Evolutionary conservation across 2,113 vertebrate species (phyloP).

Genomic region (Crotalus viridis): DNA sequence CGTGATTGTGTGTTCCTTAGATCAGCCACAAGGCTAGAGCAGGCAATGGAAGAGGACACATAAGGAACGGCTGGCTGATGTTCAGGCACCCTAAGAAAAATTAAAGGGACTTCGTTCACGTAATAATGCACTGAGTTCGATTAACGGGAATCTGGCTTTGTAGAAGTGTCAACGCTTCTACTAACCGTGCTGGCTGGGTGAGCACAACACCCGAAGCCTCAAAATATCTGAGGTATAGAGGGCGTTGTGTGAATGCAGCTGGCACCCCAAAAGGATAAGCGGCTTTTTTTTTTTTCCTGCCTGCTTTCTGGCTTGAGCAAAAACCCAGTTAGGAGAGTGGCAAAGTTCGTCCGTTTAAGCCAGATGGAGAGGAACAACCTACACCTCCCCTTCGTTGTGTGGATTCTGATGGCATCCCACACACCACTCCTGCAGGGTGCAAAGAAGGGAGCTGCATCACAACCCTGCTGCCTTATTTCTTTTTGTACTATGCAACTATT

Average conservation of each 20-base stretch:
- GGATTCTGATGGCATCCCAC: background rate
- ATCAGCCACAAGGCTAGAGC: background rate
- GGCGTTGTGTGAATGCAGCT: background rate
- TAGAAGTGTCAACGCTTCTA: too few relatives aligned
- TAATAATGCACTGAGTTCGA: background rate
- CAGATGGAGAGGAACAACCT: background rate
- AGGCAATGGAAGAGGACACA: too few relatives aligned
- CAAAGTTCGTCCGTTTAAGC: background rate
- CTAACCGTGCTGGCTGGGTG: background rate
- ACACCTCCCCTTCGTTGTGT: background rate
- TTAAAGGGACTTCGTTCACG: background rate
- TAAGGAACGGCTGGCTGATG: background rate
- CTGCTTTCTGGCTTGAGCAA: background rate
- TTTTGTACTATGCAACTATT: background rate
- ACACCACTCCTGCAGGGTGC: background rate
- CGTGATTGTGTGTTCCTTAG: too few relatives aligned
- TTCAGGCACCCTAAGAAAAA: background rate
- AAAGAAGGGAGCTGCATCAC: background rate
- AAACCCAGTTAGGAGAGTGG: background rate
- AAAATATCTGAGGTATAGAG: background rate
- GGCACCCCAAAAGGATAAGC: background rate
- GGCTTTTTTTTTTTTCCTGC: background rate
- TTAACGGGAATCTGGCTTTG: background rate
- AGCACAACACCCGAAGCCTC: background rate
- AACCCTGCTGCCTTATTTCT: background rate